Evolutionary conservation across 2,888 invertebrate species (phyloP).

Genomic region (Creontiades dilutus): DNA sequence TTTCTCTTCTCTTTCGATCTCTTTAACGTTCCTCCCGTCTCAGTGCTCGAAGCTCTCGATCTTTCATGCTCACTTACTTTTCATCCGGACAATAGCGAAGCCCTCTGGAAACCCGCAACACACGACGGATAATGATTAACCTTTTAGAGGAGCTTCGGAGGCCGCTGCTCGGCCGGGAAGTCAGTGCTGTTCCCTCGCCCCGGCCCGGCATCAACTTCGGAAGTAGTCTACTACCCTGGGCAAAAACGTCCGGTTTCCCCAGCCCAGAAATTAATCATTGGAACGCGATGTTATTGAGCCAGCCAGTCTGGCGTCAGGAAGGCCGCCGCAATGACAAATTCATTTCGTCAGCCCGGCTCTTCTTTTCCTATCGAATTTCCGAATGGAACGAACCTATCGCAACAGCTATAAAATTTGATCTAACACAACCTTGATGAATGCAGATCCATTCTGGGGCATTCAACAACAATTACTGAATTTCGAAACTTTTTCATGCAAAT

Average conservation of each 20-base stretch:
- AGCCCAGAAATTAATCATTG: constrained; percentile 55
- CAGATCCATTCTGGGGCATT: too few relatives aligned
- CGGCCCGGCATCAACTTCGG: neutral
- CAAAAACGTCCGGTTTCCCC: constrained; percentile 25
- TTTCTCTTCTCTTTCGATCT: neutral
- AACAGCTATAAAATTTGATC: too few relatives aligned
- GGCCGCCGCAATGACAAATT: constrained; percentile 44
- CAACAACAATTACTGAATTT: too few relatives aligned
- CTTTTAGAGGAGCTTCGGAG: neutral
- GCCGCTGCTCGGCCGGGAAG: constrained; percentile 4
- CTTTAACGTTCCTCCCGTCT: neutral
- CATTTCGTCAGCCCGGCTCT: neutral
- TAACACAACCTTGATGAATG: too few relatives aligned
- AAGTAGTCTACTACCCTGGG: constrained; percentile 48
- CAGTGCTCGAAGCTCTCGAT: neutral
- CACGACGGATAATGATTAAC: constrained; percentile 12
- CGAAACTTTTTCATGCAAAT: too few relatives aligned
- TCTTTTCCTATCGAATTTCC: neutral
- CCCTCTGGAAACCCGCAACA: constrained; percentile 9
- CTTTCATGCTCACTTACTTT: constrained; percentile 30
- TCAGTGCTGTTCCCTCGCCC: neutral
- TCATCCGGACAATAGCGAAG: constrained; percentile 6
- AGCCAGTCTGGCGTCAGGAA: constrained; percentile 43
- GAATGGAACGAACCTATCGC: too few relatives aligned
- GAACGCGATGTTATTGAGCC: constrained; percentile 51